Percentiles rank a stretch among this genome's conserved stretches.
Conservation (phyloP, 2,797 vertebrate species). For the Enteromius mattozi region DNA sequence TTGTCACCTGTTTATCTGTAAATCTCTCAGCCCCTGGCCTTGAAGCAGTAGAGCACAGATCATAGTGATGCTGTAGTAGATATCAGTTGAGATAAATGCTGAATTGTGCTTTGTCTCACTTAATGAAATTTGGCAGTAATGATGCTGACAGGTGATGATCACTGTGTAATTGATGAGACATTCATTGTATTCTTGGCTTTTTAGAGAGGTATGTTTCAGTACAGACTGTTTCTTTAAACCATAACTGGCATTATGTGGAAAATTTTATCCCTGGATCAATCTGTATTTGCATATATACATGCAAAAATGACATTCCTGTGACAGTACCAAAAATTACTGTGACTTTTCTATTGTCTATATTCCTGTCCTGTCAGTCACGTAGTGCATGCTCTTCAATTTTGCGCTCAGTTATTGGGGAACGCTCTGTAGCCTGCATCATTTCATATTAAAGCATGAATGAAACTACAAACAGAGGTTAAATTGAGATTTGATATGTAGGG, state of each 20-base stretch:
- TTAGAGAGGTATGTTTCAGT: neutral
- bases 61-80: conserved; percentile 38
- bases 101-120: conserved; percentile 31
- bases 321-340: neutral
- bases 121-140: neutral
- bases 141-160: neutral
- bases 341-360: too few species aligned
- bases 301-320: neutral
- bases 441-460: too few species aligned
- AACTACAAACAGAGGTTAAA: too few species aligned
- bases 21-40: conserved; percentile 60
- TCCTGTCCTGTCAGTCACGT: too few species aligned
- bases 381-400: too few species aligned
- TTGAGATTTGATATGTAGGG: too few species aligned
- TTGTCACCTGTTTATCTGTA: conserved; percentile 74
- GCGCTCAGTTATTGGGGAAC: too few species aligned
- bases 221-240: neutral
- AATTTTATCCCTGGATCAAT: neutral
- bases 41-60: neutral
- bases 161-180: conserved; percentile 10
- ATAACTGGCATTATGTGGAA: neutral
- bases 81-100: conserved; percentile 4
- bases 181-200: neutral
- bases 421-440: too few species aligned
- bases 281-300: neutral